These are phyloP conservation scores for Ailurus styani DNA, from an alignment of 2,113 vertebrate species.

Conservation along the genomic window DNA sequence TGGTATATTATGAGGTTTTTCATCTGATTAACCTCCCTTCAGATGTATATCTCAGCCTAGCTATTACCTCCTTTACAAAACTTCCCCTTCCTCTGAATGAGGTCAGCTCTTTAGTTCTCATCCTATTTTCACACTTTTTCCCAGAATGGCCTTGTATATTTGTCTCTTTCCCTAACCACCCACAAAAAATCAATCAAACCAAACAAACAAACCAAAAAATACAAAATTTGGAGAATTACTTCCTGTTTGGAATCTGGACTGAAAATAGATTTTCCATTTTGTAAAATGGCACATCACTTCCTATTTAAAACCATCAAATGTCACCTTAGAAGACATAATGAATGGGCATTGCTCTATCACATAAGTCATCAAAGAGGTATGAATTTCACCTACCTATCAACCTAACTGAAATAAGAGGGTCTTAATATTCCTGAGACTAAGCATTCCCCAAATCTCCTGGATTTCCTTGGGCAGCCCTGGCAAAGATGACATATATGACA, in stretches of 20 bases:
- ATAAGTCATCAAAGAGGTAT: background rate
- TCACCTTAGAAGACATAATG: background rate
- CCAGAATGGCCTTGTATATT: background rate
- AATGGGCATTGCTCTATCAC: background rate
- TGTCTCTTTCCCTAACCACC: background rate
- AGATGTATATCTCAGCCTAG: background rate
- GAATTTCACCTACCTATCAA: background rate
- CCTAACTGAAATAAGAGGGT: background rate
- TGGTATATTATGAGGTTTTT: background rate
- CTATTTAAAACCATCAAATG: background rate
- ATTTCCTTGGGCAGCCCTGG: background rate
- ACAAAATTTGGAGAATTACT: background rate
- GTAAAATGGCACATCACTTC: background rate
- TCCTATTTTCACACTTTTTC: background rate
- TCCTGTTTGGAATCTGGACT: slow-evolving; percentile 17
- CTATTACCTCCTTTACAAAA: background rate
- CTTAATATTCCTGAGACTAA: background rate
- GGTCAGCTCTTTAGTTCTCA: background rate
- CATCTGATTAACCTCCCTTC: background rate
- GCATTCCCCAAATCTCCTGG: background rate
- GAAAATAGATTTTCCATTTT: slow-evolving; percentile 4
- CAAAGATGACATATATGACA: background rate
- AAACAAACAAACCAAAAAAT: background rate
- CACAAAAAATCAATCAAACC: background rate
- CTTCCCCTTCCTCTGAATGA: background rate